Conservation (phyloP, 1,140 invertebrate species). For the Calliopsis andreniformis region DNA sequence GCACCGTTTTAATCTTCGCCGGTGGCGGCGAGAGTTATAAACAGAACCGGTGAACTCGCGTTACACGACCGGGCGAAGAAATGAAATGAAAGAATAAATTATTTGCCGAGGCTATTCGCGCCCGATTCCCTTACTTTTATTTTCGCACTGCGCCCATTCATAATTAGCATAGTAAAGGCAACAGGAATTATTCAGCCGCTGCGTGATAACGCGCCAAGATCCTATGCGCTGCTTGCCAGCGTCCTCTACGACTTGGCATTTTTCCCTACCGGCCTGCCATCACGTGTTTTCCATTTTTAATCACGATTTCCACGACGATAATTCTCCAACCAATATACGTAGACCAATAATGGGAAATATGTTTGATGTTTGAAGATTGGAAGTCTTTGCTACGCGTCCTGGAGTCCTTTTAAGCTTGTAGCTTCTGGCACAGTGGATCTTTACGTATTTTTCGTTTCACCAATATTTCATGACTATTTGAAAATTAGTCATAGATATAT, state of each 20-base stretch:
- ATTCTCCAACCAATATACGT: not conserved
- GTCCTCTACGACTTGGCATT: not conserved
- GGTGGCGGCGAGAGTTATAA: slow-evolving; percentile 66
- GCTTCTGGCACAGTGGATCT: no score
- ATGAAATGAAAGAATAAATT: slow-evolving; percentile 72
- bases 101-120: slow-evolving; percentile 52
- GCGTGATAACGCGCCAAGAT: slow-evolving; percentile 8
- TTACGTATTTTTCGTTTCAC: no score
- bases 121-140: slow-evolving; percentile 44
- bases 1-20: slow-evolving; percentile 70
- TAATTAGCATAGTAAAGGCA: slow-evolving; percentile 47
- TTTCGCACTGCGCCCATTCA: slow-evolving; percentile 16
- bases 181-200: slow-evolving; percentile 22
- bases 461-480: no score
- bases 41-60: slow-evolving; percentile 53
- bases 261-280: not conserved
- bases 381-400: no score
- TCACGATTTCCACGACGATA: slow-evolving; percentile 2
- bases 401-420: no score
- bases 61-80: slow-evolving; percentile 52
- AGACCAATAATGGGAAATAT: no score
- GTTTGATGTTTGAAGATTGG: no score
- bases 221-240: not conserved
- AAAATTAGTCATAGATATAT: no score
- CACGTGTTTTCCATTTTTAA: slow-evolving; percentile 9